Conservation (phyloP, 2,888 invertebrate genomes). For the Hemithea aestivaria region DNA sequence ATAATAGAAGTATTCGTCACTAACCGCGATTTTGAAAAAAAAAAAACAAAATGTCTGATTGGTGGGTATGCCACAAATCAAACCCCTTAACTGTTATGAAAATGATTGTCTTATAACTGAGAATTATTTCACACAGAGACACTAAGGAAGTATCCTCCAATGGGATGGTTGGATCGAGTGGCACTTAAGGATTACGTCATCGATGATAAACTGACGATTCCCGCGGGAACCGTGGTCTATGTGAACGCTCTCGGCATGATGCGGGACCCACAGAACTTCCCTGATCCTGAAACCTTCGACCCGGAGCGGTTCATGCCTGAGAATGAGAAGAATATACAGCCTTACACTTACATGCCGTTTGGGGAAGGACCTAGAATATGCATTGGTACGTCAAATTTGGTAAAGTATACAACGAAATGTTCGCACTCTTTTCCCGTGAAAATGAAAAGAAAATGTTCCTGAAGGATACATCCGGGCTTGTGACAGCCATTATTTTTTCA, state of each 20-base stretch:
- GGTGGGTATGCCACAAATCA: too few species aligned
- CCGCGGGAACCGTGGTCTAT: conserved; percentile 40
- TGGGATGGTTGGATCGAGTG: conserved; percentile 48
- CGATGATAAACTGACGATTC: conserved; percentile 39
- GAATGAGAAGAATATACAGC: conserved; percentile 57
- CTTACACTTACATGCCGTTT: conserved; percentile 65
- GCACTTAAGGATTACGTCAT: conserved; percentile 35
- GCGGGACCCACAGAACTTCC: conserved; percentile 65
- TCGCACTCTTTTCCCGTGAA: too few species aligned
- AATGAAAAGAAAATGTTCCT: too few species aligned
- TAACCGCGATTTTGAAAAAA: too few species aligned
- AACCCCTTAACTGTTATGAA: too few species aligned
- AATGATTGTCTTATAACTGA: too few species aligned
- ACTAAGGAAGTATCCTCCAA: conserved; percentile 41
- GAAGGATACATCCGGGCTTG: too few species aligned
- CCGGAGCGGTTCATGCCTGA: conserved; percentile 77
- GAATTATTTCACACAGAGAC: too few species aligned
- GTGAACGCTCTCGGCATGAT: conserved; percentile 42
- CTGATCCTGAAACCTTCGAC: conserved; percentile 71
- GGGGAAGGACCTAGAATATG: conserved; percentile 79
- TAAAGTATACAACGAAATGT: too few species aligned
- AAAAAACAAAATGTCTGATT: too few species aligned
- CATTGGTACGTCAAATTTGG: conserved; percentile 55
- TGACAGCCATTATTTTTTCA: too few species aligned
- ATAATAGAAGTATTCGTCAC: too few species aligned